phyloP scores from a whole-genome alignment of 2,797 vertebrate species.

The Characodon lateralis region DNA sequence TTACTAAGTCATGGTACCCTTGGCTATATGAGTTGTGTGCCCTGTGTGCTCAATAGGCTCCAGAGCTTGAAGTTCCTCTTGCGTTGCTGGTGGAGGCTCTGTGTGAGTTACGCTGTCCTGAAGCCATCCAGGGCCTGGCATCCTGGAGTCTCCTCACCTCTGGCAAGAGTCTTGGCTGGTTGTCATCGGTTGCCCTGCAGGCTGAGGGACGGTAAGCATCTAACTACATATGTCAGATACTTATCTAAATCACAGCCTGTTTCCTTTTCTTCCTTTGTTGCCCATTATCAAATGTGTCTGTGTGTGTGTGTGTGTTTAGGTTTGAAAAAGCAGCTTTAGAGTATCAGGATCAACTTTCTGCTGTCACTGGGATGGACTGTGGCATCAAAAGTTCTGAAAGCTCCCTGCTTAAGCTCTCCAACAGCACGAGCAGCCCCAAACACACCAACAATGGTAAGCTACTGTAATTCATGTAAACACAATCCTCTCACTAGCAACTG shows the following conservation, averaged over 20 bases:
- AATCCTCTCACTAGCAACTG: not conserved
- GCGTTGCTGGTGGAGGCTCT: constrained; percentile 95
- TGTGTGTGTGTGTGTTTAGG: constrained; percentile 70
- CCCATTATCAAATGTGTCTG: not conserved
- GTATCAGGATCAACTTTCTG: constrained; percentile 95
- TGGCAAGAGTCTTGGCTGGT: constrained; percentile 90
- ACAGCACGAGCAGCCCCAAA: constrained; percentile 90
- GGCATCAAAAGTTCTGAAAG: constrained; percentile 88
- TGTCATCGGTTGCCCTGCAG: constrained; percentile 92
- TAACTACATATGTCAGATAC: not conserved
- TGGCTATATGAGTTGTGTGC: not conserved
- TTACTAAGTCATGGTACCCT: not conserved
- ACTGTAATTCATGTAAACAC: not conserved
- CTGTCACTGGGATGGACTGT: constrained; percentile 93
- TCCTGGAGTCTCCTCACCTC: constrained; percentile 89
- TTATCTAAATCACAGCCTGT: not conserved
- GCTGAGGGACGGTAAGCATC: constrained; percentile 90
- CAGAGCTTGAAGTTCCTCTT: constrained; percentile 92
- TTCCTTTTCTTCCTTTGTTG: not conserved
- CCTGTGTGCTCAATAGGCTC: constrained; percentile 77
- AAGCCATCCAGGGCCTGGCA: constrained; percentile 95
- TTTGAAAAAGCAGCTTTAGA: constrained; percentile 96
- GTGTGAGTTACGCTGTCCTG: constrained; percentile 94
- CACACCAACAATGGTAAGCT: constrained; percentile 87
- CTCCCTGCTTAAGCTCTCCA: constrained; percentile 86